These are phyloP conservation scores for Anas capensis DNA, from an alignment of 2,797 vertebrate species.

Conservation along the genomic window DNA sequence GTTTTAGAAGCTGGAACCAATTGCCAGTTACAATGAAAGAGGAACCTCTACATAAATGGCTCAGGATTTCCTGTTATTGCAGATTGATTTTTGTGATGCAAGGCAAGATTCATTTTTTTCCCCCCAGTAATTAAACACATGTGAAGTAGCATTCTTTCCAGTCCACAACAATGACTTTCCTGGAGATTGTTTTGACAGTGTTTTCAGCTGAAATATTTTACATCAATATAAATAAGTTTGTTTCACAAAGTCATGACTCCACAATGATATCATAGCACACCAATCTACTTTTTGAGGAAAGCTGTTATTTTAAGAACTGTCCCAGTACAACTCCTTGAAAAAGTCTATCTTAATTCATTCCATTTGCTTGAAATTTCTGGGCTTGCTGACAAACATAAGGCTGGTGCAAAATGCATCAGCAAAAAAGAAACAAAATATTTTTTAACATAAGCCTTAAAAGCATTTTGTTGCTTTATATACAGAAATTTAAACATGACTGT, in stretches of 20 bases:
- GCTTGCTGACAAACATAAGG: background rate
- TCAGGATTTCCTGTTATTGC: conserved; percentile 80
- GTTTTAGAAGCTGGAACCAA: conserved; percentile 77
- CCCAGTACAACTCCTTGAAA: conserved; percentile 45
- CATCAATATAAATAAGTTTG: conserved; percentile 49
- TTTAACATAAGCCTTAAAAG: background rate
- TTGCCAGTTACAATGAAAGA: conserved; percentile 69
- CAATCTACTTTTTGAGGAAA: conserved; percentile 33
- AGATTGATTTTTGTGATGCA: conserved; percentile 72
- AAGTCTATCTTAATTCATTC: conserved; percentile 1
- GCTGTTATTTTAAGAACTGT: conserved; percentile 46
- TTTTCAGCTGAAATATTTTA: conserved; percentile 73
- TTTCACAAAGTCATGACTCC: conserved; percentile 29
- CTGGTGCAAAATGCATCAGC: background rate
- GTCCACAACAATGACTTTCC: conserved; percentile 62
- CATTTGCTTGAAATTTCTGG: background rate
- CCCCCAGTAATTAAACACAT: conserved; percentile 77
- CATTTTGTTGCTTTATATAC: background rate
- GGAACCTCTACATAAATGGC: conserved; percentile 69
- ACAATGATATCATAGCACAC: conserved; percentile 51
- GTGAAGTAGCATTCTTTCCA: conserved; percentile 73
- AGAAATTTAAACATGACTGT: background rate
- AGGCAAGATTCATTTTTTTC: conserved; percentile 50
- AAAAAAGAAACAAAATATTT: background rate
- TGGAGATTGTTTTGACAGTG: conserved; percentile 66